Percentiles rank a stretch among this genome's conserved stretches.
phyloP scores from a whole-genome alignment of 2,888 invertebrate species.

The Diadegma fenestrale region DNA sequence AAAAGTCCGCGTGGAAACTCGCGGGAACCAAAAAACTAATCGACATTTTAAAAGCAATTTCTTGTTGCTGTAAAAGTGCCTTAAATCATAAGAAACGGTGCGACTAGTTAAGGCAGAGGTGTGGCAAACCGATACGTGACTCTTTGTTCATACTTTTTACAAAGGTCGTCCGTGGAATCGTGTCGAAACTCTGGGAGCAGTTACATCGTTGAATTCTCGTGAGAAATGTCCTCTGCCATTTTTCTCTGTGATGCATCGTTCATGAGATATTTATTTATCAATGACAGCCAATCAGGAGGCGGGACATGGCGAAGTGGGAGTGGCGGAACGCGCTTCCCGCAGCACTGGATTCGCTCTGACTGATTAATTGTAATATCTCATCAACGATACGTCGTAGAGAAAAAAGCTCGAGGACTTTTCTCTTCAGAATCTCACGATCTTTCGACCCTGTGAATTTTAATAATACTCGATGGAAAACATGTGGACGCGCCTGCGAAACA shows the following conservation, averaged over 20 bases:
- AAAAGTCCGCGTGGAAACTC: not conserved
- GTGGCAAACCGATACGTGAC: conserved; percentile 20
- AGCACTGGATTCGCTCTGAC: not conserved
- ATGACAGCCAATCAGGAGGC: not conserved
- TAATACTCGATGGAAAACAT: not conserved
- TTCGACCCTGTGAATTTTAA: not conserved
- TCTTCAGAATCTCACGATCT: not conserved
- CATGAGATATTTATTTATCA: not conserved
- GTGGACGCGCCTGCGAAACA: conserved; percentile 30
- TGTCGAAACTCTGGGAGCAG: not conserved
- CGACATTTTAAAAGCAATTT: conserved; percentile 23
- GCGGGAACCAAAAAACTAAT: not conserved
- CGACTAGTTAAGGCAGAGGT: conserved; percentile 40
- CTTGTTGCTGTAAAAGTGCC: conserved; percentile 25
- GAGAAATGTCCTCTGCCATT: not conserved
- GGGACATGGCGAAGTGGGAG: not conserved
- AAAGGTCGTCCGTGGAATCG: not conserved
- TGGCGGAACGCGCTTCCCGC: not conserved
- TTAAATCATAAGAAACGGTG: conserved; percentile 39
- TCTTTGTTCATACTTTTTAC: not conserved
- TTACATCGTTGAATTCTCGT: not conserved
- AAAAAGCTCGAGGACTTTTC: not conserved
- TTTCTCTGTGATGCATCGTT: not conserved
- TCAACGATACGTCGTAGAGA: not conserved
- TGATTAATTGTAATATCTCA: not conserved